Evolutionary conservation across 2,797 vertebrate species (phyloP).

Genomic region (Delichon dasypus): DNA sequence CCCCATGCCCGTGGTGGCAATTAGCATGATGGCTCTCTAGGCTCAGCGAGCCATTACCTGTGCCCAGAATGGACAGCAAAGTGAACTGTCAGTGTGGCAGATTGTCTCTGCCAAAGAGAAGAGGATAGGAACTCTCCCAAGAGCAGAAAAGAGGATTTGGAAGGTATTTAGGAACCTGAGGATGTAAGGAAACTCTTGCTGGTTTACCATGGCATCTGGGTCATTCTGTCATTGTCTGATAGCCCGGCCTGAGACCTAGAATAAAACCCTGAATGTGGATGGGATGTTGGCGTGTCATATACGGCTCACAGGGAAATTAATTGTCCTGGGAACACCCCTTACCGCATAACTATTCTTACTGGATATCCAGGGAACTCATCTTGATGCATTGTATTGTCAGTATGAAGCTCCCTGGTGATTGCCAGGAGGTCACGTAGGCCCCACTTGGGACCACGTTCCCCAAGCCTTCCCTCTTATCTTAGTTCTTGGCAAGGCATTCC

Average conservation of each 20-base stretch:
- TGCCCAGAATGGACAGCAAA: background rate
- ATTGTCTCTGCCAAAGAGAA: background rate
- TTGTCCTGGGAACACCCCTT: background rate
- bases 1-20: background rate
- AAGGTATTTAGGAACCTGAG: background rate
- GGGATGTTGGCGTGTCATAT: fast-evolving
- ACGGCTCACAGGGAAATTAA: background rate
- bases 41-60: background rate
- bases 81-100: background rate
- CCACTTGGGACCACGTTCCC: fast-evolving
- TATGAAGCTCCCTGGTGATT: background rate
- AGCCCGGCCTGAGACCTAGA: background rate
- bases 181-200: background rate
- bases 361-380: background rate
- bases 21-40: background rate
- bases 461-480: background rate
- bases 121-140: background rate
- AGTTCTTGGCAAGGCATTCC: background rate
- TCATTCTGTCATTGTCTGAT: background rate
- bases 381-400: background rate
- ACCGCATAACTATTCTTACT: background rate
- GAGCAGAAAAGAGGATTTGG: background rate
- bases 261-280: background rate
- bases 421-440: background rate
- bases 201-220: background rate